These are phyloP conservation scores for Leptatherina wallacei DNA, from an alignment of 2,797 vertebrate species.

Conservation along the genomic window DNA sequence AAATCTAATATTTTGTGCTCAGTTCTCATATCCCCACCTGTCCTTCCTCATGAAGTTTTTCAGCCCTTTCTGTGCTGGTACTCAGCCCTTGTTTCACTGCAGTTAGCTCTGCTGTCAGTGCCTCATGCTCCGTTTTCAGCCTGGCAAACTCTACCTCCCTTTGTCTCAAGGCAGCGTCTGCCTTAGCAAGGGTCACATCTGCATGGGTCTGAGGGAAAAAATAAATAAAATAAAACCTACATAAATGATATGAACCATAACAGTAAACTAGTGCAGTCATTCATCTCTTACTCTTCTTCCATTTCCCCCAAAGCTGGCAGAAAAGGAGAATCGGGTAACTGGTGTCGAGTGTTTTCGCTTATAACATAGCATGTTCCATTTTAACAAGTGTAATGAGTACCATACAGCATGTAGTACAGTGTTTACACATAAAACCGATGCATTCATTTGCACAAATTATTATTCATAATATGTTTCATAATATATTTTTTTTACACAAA, in stretches of 20 bases:
- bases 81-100: constrained; percentile 78
- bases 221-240: neutral
- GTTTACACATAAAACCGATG: neutral
- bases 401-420: neutral
- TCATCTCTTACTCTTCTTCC: neutral
- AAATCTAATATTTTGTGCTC: neutral
- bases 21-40: constrained; percentile 68
- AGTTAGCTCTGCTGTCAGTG: constrained; percentile 75
- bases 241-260: neutral
- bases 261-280: neutral
- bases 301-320: neutral
- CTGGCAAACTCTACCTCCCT: constrained; percentile 73
- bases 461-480: no score
- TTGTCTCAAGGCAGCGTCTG: constrained; percentile 77
- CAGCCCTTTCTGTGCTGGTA: constrained; percentile 74
- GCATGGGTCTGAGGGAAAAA: constrained; percentile 73
- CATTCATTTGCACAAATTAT: neutral
- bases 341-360: neutral
- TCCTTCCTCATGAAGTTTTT: constrained; percentile 78
- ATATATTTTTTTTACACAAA: no score
- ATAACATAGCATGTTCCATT: neutral
- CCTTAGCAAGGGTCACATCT: constrained; percentile 83
- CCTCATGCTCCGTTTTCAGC: constrained; percentile 72
- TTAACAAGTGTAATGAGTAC: neutral
- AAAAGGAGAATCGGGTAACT: neutral